Evolutionary conservation across 2,888 invertebrate species (phyloP).

Genomic region (Callosobruchus maculatus): DNA sequence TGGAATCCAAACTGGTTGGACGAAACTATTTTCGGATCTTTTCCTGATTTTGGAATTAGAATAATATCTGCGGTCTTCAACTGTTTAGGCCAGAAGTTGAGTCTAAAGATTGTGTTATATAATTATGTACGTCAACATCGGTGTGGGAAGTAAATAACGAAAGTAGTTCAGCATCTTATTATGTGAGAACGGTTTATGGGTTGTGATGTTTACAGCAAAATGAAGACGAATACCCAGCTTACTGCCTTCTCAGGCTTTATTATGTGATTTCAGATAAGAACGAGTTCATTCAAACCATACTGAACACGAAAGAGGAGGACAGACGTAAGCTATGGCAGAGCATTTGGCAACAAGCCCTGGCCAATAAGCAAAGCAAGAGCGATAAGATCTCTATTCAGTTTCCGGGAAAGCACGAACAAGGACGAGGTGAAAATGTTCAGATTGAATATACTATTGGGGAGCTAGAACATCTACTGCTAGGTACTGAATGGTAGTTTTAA

Average conservation of each 20-base stretch:
- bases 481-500: neutral
- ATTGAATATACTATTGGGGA: constrained; percentile 40
- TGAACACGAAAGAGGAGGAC: constrained; percentile 38
- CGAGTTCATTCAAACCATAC: constrained; percentile 38
- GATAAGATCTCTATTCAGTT: constrained; percentile 45
- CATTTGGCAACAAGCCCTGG: constrained; percentile 42
- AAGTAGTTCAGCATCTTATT: no score
- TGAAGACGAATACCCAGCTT: no score
- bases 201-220: no score
- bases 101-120: no score
- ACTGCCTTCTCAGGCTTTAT: neutral
- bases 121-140: no score
- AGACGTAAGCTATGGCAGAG: constrained; percentile 40
- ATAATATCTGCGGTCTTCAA: no score
- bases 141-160: no score
- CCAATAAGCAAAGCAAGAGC: constrained; percentile 38
- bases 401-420: constrained; percentile 32
- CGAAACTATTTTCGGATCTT: no score
- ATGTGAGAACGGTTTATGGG: no score
- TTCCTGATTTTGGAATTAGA: no score
- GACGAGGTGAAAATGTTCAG: constrained; percentile 27
- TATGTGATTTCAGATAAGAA: constrained; percentile 33
- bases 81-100: no score
- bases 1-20: no score
- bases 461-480: constrained; percentile 32